phyloP scores from a whole-genome alignment of 2,113 vertebrate species.

The Baryphthengus martii region DNA sequence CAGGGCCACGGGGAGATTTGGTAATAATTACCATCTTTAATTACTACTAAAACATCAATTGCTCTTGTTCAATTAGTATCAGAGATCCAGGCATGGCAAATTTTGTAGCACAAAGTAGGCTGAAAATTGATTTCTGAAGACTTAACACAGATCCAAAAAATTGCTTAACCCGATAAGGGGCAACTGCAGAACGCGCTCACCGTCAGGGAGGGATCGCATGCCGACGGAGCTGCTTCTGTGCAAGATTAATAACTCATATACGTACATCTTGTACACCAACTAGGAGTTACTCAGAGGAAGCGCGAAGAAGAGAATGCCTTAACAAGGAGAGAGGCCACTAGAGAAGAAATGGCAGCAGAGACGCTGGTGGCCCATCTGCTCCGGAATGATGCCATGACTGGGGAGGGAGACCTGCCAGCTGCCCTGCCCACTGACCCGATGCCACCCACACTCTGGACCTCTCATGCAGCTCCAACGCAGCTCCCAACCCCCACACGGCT shows the following conservation, averaged over 20 bases:
- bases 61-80: constrained; percentile 84
- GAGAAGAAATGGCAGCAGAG: neutral
- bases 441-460: accelerated
- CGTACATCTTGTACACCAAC: constrained; percentile 35
- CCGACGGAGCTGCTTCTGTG: neutral
- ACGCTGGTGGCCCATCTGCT: neutral
- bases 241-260: constrained; percentile 61
- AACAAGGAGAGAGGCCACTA: constrained; percentile 47
- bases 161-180: constrained; percentile 74
- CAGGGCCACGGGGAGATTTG: constrained; percentile 74
- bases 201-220: constrained; percentile 25
- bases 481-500: neutral
- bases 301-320: neutral
- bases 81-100: constrained; percentile 74
- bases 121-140: constrained; percentile 81
- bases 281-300: constrained; percentile 26
- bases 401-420: neutral
- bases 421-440: accelerated
- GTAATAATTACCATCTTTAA: constrained; percentile 84
- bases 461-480: neutral
- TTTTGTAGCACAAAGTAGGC: constrained; percentile 76
- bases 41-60: constrained; percentile 84
- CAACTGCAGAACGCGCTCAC: constrained; percentile 44
- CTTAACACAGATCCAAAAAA: constrained; percentile 69
- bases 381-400: accelerated